Percentiles rank a stretch among this genome's conserved stretches.
Conservation (phyloP, 2,113 vertebrate species). For the Eleginops maclovinus region DNA sequence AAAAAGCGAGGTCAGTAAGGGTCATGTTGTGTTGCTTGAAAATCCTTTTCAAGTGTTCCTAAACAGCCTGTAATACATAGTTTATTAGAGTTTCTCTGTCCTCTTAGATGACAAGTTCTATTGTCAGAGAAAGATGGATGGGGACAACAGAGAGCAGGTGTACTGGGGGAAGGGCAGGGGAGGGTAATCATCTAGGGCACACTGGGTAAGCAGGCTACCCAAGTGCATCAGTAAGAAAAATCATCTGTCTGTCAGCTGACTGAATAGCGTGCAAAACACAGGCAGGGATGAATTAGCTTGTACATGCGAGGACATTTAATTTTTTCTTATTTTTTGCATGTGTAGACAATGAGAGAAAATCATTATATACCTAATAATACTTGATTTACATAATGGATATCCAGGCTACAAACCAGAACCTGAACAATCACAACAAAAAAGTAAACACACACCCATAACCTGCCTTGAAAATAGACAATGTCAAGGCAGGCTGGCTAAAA, state of each 20-base stretch:
- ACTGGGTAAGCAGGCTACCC: slow-evolving; percentile 39
- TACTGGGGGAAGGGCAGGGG: slow-evolving; percentile 48
- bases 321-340: not conserved
- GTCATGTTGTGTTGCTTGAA: not conserved
- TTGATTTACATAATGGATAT: not conserved
- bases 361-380: not conserved
- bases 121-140: not conserved
- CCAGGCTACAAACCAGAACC: not conserved
- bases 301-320: not conserved
- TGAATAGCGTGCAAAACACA: slow-evolving; percentile 19
- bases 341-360: not conserved
- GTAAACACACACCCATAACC: not conserved
- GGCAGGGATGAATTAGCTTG: slow-evolving; percentile 19
- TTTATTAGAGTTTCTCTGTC: not conserved
- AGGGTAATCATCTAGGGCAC: slow-evolving; percentile 55
- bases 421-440: not conserved
- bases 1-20: not conserved
- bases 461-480: no score
- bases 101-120: slow-evolving; percentile 3
- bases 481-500: no score
- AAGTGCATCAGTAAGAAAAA: slow-evolving; percentile 55
- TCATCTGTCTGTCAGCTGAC: slow-evolving; percentile 41
- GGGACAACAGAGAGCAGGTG: slow-evolving; percentile 54
- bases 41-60: not conserved
- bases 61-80: no score